Evolutionary conservation across 2,888 invertebrate genomes (phyloP), one percentile per base, ranked within the genome.

Genomic region (Lomographa bimaculata): DNA sequence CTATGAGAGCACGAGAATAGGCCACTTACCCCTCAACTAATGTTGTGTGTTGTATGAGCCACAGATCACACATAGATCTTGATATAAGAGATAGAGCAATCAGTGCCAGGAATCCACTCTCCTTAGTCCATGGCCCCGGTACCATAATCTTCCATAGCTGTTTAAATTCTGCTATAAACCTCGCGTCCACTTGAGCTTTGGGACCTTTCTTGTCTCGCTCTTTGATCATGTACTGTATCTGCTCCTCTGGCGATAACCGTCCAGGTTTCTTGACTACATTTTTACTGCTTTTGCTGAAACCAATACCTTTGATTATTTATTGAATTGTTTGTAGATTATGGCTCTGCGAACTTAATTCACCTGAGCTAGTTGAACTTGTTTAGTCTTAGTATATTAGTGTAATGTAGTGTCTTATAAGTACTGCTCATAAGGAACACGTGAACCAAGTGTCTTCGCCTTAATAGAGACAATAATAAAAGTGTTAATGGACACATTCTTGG

Each of bases 1-100:
- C n/a, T n/a, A n/a, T n/a, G n/a, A n/a, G n/a, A n/a, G n/a, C n/a
- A n/a, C n/a, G n/a, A n/a, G n/a, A n/a, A 12, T 5, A n/a, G 9
- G 20, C 19, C 1, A 63, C 85, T 84, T 75, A 94, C 95, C 96
- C 96, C 91, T 99, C 99, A 59, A 99, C 93, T 36, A 95, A 91
- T 1, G 99, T 99, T 5, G 96, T 96, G 73, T 96, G 97, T 67
- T 96, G 95, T 58, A 99, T 99, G 90, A 99, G 94, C 98, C 98
- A 99, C 33, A 99, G 91, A 82, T 99, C 99, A 69, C 98, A 98
- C 55, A 97, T 91, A 0, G 99, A 98, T 56, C 98, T 91, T 1
- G 96, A 93, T 9, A 98, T 91, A 21, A 99, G 90, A 2, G 97
- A 93, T 2, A 89, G 71, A 0, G 98, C 98, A 3, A 97, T 93